Base-by-base conservation (phyloP, 2,797 vertebrate species). In the Neoniphon sammara region DNA sequence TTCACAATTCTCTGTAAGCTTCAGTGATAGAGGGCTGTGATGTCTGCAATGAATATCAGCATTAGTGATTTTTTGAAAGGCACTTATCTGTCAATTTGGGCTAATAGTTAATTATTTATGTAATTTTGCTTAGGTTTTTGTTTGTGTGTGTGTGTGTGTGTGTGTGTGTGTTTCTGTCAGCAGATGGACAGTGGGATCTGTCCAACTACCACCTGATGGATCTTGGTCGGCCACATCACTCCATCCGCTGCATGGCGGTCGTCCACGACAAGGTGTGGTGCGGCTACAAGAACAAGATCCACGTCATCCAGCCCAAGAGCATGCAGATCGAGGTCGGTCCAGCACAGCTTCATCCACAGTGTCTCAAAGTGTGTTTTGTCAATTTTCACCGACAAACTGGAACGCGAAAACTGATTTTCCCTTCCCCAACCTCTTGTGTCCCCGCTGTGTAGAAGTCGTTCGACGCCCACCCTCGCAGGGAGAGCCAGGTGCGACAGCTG, bases 121-220 rank as follows among this genome's bases (percentile, higher is more conserved):
- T 12, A 21, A n/a, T 14, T 53, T 12, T 25, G 5, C 11, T 27
- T 39, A 36, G 2, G 12, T 62, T 1, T 46, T 4, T 30, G 10
- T 21, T 25, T 30, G 25, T 23, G 8, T 60, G 39, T 71, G 36
- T 54, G 44, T 20, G 50, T 79, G 18, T 18, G 31, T 59, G 62
- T 42, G 23, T 53, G 12, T 31, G 5, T 60, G 59, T 62, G 30
- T 60, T 5, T 87, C 72, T 70, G 36, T 58, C 59, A 55, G 39
- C 69, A 99, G 98, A 98, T 47, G 95, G 96, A 42, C 97, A 97
- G 76, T 99, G 98, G 98, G 98, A 99, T 85, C 93, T 99, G 80
- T 97, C 96, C 73, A 99, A 99, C 90, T 99, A 99, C 77, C 97
- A 99, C 82, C 92, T 99, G 17, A 97, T 99, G 98, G 98, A 98